phyloP scores from a whole-genome alignment of 2,888 invertebrate species.

The Automeris io region DNA sequence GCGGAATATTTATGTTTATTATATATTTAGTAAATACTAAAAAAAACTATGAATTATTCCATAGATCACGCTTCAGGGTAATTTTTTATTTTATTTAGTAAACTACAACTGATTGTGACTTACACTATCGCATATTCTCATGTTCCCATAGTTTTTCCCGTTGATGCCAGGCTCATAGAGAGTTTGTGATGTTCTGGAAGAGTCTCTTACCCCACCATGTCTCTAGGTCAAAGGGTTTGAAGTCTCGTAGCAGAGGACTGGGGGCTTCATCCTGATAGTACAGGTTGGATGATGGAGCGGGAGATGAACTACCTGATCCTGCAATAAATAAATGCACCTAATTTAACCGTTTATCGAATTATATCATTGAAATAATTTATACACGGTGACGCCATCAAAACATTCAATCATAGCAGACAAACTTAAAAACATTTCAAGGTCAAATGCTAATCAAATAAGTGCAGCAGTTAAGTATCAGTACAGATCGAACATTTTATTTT shows the following conservation, averaged over 20 bases:
- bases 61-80: neutral
- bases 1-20: too few species aligned
- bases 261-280: constrained; percentile 86
- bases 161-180: constrained; percentile 65
- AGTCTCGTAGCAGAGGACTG: constrained; percentile 83
- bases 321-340: too few species aligned
- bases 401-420: too few species aligned
- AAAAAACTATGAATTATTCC: constrained; percentile 5
- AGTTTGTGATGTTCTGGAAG: constrained; percentile 90
- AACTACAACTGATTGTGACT: constrained; percentile 73
- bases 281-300: constrained; percentile 66
- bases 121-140: constrained; percentile 53
- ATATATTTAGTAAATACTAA: too few species aligned
- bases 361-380: too few species aligned
- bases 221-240: constrained; percentile 93
- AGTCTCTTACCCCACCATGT: constrained; percentile 93
- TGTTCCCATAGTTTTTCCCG: constrained; percentile 28
- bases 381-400: too few species aligned
- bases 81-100: constrained; percentile 43
- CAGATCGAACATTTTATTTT: too few species aligned
- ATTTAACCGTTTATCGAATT: too few species aligned
- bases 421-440: too few species aligned
- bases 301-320: constrained; percentile 63
- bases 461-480: too few species aligned
- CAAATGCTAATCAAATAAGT: too few species aligned